phyloP scores from a whole-genome alignment of 2,797 vertebrate species.

The Mareca penelope region DNA sequence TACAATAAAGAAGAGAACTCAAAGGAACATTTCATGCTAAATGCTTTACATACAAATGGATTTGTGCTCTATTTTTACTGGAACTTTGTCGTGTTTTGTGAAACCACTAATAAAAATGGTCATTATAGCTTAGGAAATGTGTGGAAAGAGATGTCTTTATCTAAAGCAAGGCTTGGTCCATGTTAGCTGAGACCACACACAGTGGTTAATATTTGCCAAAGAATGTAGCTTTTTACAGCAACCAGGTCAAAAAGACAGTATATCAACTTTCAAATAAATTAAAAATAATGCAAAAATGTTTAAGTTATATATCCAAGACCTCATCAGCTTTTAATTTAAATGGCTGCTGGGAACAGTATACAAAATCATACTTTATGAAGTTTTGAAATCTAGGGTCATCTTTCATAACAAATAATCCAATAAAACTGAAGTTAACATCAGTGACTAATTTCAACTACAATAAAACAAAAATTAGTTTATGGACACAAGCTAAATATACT shows the following conservation, averaged over 20 bases:
- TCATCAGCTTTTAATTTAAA: slow-evolving; percentile 71
- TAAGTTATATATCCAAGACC: slow-evolving; percentile 59
- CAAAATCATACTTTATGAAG: slow-evolving; percentile 70
- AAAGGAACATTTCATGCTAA: neutral
- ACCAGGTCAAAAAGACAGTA: slow-evolving; percentile 72
- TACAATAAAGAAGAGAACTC: neutral
- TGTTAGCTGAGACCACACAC: slow-evolving; percentile 75
- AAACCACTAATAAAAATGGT: slow-evolving; percentile 67
- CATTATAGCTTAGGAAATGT: slow-evolving; percentile 63
- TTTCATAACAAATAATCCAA: slow-evolving; percentile 58
- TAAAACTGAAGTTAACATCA: slow-evolving; percentile 52
- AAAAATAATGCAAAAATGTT: slow-evolving; percentile 73
- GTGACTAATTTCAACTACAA: slow-evolving; percentile 15
- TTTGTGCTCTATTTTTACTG: slow-evolving; percentile 38
- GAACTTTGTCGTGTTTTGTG: slow-evolving; percentile 54
- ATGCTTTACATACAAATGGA: slow-evolving; percentile 13
- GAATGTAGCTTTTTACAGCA: slow-evolving; percentile 74
- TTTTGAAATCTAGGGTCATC: slow-evolving; percentile 58
- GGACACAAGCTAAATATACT: neutral
- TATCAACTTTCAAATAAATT: slow-evolving; percentile 75
- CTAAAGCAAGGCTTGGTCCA: slow-evolving; percentile 60
- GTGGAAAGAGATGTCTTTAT: slow-evolving; percentile 72
- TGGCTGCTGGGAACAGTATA: slow-evolving; percentile 58
- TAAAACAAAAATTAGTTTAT: neutral
- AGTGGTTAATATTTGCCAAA: slow-evolving; percentile 74